Base-by-base conservation (phyloP, 2,888 invertebrate genomes). In the Volucella inflata region DNA sequence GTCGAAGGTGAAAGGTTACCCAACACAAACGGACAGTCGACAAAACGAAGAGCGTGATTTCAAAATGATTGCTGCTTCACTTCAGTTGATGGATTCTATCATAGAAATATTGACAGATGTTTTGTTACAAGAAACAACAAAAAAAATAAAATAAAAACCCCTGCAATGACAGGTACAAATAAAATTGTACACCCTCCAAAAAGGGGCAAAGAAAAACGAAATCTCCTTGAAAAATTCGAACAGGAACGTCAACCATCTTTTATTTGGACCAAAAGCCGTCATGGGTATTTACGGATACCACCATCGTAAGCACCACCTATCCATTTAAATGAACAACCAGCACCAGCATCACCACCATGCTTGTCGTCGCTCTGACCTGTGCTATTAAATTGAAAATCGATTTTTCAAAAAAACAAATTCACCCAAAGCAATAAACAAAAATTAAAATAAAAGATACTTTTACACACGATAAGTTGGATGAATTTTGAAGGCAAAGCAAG, bases 1-100 rank as follows among this genome's bases (percentile, higher is more conserved):
- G 85, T 81, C 81, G 72, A 80, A 81, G 85, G 81, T 81, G 80
- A 85, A 76, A 76, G 80, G 75, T 85, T 81, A 71, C 71, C 67
- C 70, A 79, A 84, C 78, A 70, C 78, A 72, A 59, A 17, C 68
- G 65, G 75, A 65, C 70, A 72, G 72, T 72, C 42, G 62, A 76
- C 76, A 59, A 48, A 30, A 30, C 8, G 40, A 71, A 80, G 62
- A 57, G 64, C 65, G 42, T 46, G 42, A 77, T 76, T 75, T 71
- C 38, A 53, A 71, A 80, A 80, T 71, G 75, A 80, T 80, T 79
- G 44, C 84, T 55, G 57, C 51, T 55, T 65, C 70, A 30, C 17
- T 36, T 60, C 50, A 50, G 16, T 46, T 59, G 70, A 65, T 40
- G 14, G 65, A 70, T 38, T 57, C 70, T 65, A 76, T 85, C 71